Percentiles rank a stretch among this genome's conserved stretches.
phyloP scores from a whole-genome alignment of 2,113 vertebrate species.

The Perca fluviatilis region DNA sequence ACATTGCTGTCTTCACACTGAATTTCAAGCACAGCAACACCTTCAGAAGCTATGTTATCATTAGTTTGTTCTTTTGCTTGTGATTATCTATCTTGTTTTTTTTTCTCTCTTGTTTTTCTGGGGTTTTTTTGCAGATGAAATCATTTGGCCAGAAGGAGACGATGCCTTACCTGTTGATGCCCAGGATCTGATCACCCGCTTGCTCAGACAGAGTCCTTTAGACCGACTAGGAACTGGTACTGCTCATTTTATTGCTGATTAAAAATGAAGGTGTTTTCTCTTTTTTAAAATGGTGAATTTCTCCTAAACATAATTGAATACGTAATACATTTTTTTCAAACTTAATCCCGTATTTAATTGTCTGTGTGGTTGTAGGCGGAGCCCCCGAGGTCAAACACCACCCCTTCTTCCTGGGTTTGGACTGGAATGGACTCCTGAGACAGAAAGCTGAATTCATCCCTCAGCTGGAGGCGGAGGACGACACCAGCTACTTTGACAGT shows the following conservation, averaged over 20 bases:
- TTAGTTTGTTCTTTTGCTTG: neutral
- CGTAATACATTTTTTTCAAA: neutral
- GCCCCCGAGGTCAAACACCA: slow-evolving; percentile 94
- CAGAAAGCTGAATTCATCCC: slow-evolving; percentile 98
- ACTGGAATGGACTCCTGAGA: slow-evolving; percentile 95
- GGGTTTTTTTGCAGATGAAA: slow-evolving; percentile 88
- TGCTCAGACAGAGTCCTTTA: slow-evolving; percentile 91
- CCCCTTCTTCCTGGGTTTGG: slow-evolving; percentile 91
- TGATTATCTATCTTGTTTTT: neutral
- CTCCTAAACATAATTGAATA: neutral
- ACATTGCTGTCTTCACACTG: too few species aligned
- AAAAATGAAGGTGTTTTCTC: neutral
- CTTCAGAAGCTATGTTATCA: neutral
- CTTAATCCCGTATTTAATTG: neutral
- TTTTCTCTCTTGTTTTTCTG: slow-evolving; percentile 5
- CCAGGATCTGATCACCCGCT: slow-evolving; percentile 92
- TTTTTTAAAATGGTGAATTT: neutral
- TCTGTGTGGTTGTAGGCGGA: slow-evolving; percentile 83
- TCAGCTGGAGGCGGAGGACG: slow-evolving; percentile 94
- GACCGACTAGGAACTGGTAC: slow-evolving; percentile 95
- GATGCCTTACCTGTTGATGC: slow-evolving; percentile 91
- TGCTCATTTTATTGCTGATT: slow-evolving; percentile 1
- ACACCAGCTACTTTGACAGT: slow-evolving; percentile 99
- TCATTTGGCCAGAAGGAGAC: slow-evolving; percentile 96
- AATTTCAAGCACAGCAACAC: neutral